phyloP scores from a whole-genome alignment of 2,113 vertebrate genomes.

The Candoia aspera region DNA sequence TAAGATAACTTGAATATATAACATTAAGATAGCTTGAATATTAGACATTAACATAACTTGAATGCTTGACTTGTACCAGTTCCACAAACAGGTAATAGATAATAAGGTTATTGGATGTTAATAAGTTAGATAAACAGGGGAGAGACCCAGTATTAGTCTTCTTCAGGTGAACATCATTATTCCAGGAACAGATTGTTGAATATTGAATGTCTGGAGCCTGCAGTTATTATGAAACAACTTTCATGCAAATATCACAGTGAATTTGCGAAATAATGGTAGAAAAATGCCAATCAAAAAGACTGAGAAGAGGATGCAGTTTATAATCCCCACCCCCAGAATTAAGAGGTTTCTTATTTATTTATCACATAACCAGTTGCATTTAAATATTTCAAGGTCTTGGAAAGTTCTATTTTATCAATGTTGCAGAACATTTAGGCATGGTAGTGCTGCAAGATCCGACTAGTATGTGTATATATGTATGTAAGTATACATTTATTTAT shows the following conservation, averaged over 20 bases:
- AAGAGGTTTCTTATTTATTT: not conserved
- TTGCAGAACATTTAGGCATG: slow-evolving; percentile 1
- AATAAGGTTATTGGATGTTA: slow-evolving; percentile 10
- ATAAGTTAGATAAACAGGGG: slow-evolving; percentile 1
- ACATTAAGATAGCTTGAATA: too few species aligned
- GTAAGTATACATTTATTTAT: not conserved
- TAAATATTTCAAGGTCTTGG: slow-evolving; percentile 9
- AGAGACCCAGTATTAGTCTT: not conserved
- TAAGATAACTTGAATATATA: slow-evolving; percentile 40
- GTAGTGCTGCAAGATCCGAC: not conserved
- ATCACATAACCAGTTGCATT: not conserved
- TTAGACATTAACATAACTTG: slow-evolving; percentile 51
- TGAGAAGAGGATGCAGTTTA: not conserved
- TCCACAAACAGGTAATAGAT: slow-evolving; percentile 4
- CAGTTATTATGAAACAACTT: not conserved
- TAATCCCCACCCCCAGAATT: not conserved
- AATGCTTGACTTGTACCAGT: slow-evolving; percentile 18
- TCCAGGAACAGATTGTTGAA: not conserved
- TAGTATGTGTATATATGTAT: not conserved
- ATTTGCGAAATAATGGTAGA: not conserved
- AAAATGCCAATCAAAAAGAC: slow-evolving; percentile 19
- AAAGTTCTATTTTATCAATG: slow-evolving; percentile 14
- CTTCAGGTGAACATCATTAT: slow-evolving; percentile 14
- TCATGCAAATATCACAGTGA: slow-evolving; percentile 13
- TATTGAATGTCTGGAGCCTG: not conserved